Evolutionary conservation across 2,797 vertebrate genomes (phyloP).

Genomic region (Squalus acanthias): DNA sequence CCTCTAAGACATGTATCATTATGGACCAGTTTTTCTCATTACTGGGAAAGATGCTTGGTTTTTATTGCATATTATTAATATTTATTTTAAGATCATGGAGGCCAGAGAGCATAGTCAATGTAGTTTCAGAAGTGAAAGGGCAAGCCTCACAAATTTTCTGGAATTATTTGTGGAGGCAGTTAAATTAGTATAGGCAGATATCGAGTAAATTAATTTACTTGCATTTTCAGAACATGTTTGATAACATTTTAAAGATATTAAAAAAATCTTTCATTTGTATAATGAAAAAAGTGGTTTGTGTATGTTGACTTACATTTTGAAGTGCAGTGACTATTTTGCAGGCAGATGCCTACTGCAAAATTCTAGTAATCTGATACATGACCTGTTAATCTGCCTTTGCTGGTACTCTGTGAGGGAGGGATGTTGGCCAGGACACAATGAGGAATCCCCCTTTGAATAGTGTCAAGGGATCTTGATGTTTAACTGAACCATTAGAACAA

Average conservation of each 20-base stretch:
- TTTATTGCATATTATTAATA: not conserved
- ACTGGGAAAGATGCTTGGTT: not conserved
- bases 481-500: slow-evolving; percentile 14
- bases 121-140: not conserved
- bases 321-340: not conserved
- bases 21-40: not conserved
- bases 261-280: not conserved
- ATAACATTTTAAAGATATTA: not conserved
- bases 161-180: too few species aligned
- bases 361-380: not conserved
- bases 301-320: not conserved
- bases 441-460: not conserved
- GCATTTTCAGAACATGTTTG: not conserved
- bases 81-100: not conserved
- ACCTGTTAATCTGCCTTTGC: not conserved
- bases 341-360: not conserved
- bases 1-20: not conserved
- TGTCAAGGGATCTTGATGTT: not conserved
- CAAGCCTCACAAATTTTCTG: not conserved
- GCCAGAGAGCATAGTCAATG: not conserved
- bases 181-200: not conserved
- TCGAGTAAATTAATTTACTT: not conserved
- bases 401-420: not conserved
- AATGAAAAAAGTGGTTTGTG: not conserved
- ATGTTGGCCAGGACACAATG: slow-evolving; percentile 4